Evolutionary conservation across 1,140 invertebrate species (phyloP).

Genomic region (Daktulosphaira vitifoliae): DNA sequence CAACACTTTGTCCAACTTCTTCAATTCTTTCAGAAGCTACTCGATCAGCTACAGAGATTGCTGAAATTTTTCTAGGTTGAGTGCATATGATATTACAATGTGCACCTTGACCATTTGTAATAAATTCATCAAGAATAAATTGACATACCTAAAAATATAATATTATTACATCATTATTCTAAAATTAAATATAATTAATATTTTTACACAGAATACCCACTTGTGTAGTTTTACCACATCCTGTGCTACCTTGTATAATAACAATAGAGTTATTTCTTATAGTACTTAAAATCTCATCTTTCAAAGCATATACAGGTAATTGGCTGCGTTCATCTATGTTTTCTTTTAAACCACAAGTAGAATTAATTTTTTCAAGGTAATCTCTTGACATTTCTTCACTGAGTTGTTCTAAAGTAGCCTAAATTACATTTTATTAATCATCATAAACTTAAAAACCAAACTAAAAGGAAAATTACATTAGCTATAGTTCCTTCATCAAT

Average conservation of each 20-base stretch:
- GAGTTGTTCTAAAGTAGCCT: constrained; percentile 67
- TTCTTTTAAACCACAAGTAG: constrained; percentile 51
- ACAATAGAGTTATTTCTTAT: constrained; percentile 63
- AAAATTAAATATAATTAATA: neutral
- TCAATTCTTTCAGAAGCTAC: constrained; percentile 82
- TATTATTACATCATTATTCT: neutral
- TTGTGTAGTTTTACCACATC: constrained; percentile 86
- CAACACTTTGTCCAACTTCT: constrained; percentile 68
- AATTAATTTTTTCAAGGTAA: constrained; percentile 55
- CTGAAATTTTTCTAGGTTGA: constrained; percentile 88
- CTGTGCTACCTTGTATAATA: constrained; percentile 70
- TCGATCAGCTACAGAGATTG: constrained; percentile 85
- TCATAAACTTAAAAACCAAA: neutral
- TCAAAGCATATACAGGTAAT: constrained; percentile 68
- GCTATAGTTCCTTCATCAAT: constrained; percentile 89
- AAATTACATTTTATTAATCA: neutral
- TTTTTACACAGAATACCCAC: constrained; percentile 41
- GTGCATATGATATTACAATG: constrained; percentile 85
- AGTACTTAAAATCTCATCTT: constrained; percentile 65
- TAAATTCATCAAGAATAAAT: constrained; percentile 91
- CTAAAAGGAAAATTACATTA: constrained; percentile 49
- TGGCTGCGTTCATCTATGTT: constrained; percentile 58
- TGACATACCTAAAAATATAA: constrained; percentile 73
- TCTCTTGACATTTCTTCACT: constrained; percentile 64
- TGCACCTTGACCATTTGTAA: constrained; percentile 70